Percentiles rank a stretch among this genome's conserved stretches.
Evolutionary conservation across 2,113 vertebrate genomes (phyloP).

Genomic region (Rhinogobius similis): DNA sequence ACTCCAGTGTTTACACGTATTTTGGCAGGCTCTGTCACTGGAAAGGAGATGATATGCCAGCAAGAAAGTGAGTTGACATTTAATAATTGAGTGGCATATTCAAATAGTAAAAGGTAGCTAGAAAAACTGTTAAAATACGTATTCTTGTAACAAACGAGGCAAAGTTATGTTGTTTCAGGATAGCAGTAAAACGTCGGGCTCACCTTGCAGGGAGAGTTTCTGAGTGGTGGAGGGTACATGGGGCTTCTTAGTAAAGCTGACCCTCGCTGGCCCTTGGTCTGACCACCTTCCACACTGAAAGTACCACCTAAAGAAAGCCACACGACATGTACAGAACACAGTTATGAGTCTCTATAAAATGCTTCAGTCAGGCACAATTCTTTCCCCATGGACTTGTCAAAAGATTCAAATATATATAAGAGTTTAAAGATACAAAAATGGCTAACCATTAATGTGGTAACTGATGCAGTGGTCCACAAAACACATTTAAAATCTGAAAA

Average conservation of each 20-base stretch:
- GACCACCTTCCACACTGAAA: conserved; percentile 84
- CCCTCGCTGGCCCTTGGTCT: conserved; percentile 72
- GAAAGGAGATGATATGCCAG: neutral
- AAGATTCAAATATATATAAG: too few species aligned
- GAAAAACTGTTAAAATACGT: too few species aligned
- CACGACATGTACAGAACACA: neutral
- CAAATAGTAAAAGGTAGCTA: neutral
- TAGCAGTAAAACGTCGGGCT: too few species aligned
- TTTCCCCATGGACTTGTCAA: too few species aligned
- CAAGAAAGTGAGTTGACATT: neutral
- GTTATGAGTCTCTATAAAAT: too few species aligned
- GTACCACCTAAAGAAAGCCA: conserved; percentile 76
- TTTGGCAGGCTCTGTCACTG: neutral
- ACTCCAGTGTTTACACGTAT: neutral
- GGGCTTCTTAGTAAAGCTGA: conserved; percentile 82
- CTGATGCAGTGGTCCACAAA: too few species aligned
- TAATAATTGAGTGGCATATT: neutral
- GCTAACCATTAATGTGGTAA: too few species aligned
- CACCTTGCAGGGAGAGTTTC: conserved; percentile 90
- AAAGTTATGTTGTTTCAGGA: too few species aligned
- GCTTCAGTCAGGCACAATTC: too few species aligned
- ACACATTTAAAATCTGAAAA: too few species aligned
- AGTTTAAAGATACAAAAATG: too few species aligned
- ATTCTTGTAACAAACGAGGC: too few species aligned
- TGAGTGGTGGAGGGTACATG: conserved; percentile 88